A percentile compares a stretch with the other conserved stretches of the same genome.
Conservation (phyloP, 2,113 vertebrate species). For the Phrynosoma platyrhinos region DNA sequence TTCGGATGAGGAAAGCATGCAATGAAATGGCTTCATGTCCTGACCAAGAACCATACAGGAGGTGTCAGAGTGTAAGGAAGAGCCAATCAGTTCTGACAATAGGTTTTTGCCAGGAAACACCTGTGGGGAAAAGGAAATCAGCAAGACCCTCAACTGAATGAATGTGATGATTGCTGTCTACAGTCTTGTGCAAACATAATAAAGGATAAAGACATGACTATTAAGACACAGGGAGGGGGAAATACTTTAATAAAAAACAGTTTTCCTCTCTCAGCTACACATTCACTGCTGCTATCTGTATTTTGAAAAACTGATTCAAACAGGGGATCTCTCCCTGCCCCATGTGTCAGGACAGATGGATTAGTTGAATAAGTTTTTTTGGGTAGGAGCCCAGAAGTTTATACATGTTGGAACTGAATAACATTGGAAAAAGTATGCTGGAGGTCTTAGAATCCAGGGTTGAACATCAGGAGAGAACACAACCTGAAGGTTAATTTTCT, state of each 20-base stretch:
- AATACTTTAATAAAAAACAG: conserved; percentile 24
- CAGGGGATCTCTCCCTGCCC: conserved; percentile 28
- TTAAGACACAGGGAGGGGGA: conserved; percentile 27
- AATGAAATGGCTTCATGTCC: conserved; percentile 73
- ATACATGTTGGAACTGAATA: background rate
- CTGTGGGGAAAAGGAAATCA: conserved; percentile 76
- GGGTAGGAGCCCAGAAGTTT: conserved; percentile 36
- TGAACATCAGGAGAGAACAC: conserved; percentile 5
- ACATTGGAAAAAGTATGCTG: conserved; percentile 42
- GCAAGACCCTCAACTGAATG: conserved; percentile 44
- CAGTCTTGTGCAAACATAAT: conserved; percentile 39
- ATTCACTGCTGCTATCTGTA: background rate
- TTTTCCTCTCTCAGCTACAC: conserved; percentile 14
- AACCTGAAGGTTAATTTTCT: conserved; percentile 46
- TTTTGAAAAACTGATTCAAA: conserved; percentile 44
- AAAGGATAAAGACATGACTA: conserved; percentile 48
- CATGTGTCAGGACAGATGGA: conserved; percentile 37
- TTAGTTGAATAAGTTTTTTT: conserved; percentile 51
- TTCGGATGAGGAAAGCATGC: conserved; percentile 72
- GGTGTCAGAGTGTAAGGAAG: conserved; percentile 51
- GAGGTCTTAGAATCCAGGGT: conserved; percentile 35
- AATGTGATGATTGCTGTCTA: background rate
- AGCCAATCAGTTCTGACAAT: conserved; percentile 54
- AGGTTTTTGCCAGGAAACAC: conserved; percentile 80
- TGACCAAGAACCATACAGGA: conserved; percentile 57